A percentile compares a stretch with the other conserved stretches of the same genome.
These are phyloP conservation scores for Eurosta solidaginis DNA, from an alignment of 1,140 invertebrate species.

Conservation along the genomic window DNA sequence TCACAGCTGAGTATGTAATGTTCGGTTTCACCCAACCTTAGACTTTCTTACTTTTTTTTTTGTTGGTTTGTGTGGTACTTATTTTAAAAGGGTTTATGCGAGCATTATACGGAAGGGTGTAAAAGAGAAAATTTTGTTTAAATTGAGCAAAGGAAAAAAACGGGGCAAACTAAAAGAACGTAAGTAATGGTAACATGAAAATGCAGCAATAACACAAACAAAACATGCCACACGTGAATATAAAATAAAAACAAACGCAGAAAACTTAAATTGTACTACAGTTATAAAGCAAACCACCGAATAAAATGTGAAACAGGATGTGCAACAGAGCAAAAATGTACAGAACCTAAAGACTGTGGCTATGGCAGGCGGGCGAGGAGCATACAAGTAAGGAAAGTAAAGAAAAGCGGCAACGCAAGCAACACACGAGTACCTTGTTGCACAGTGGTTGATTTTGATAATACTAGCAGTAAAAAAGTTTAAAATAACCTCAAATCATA, in stretches of 20 bases:
- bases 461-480: too few relatives aligned
- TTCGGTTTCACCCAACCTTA: too few relatives aligned
- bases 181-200: not conserved
- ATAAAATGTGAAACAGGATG: slow-evolving; percentile 26
- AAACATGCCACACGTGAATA: not conserved
- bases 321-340: slow-evolving; percentile 20
- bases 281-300: not conserved
- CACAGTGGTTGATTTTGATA: too few relatives aligned
- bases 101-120: not conserved
- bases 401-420: not conserved
- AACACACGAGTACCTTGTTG: not conserved
- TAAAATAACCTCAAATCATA: too few relatives aligned
- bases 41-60: too few relatives aligned
- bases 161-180: not conserved
- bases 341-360: not conserved
- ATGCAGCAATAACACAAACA: slow-evolving; percentile 20
- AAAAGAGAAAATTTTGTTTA: too few relatives aligned
- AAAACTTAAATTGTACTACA: not conserved
- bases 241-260: too few relatives aligned
- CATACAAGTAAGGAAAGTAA: not conserved
- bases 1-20: too few relatives aligned
- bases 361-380: not conserved
- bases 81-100: not conserved
- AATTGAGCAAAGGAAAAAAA: not conserved
- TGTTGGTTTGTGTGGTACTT: too few relatives aligned